Conservation (phyloP, 2,113 vertebrate genomes). For the Gavialis gangeticus region DNA sequence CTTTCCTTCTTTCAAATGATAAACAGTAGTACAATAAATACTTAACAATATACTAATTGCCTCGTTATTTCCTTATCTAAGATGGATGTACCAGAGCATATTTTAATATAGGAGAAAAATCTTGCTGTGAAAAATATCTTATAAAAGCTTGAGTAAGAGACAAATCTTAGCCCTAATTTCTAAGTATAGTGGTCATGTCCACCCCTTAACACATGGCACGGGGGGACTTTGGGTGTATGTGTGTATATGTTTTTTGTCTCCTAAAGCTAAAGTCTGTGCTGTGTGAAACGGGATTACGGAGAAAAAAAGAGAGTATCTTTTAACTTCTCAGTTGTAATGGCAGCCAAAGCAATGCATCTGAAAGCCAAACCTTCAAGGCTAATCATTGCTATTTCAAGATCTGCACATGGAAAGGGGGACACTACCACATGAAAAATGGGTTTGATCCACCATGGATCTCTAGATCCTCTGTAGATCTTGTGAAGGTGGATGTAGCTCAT, state of each 20-base stretch:
- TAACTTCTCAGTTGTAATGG: not conserved
- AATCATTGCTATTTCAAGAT: not conserved
- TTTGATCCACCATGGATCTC: not conserved
- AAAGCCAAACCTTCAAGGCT: not conserved
- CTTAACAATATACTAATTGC: conserved; percentile 10
- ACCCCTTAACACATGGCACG: not conserved
- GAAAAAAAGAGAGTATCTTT: not conserved
- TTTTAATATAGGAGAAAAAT: not conserved
- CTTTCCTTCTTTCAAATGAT: conserved; percentile 5
- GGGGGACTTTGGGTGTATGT: no score
- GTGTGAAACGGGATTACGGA: not conserved
- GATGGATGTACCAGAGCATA: not conserved
- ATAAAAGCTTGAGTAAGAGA: not conserved
- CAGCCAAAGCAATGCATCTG: not conserved
- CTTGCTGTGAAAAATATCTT: not conserved
- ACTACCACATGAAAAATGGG: not conserved
- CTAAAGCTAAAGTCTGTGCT: not conserved
- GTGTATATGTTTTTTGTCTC: not conserved
- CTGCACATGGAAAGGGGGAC: not conserved
- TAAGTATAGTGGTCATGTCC: not conserved
- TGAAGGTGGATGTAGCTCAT: not conserved
- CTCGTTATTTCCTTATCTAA: not conserved
- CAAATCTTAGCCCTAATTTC: not conserved
- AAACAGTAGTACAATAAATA: conserved; percentile 12
- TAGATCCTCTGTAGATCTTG: not conserved